phyloP scores from a whole-genome alignment of 2,797 vertebrate species.

The Sebastolobus altivelis region DNA sequence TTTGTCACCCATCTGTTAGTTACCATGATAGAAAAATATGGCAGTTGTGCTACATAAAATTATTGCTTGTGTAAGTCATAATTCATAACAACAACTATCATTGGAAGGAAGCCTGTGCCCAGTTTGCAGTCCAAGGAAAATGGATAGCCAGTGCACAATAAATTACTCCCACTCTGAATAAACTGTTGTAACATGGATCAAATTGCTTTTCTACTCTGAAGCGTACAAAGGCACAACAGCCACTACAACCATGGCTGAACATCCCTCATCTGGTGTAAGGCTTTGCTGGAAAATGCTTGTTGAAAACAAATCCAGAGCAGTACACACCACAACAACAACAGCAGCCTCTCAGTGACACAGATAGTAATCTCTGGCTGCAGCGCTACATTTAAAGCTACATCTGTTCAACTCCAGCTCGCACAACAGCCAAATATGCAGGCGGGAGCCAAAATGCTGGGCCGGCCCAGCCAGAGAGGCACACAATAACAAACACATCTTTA shows the following conservation, averaged over 20 bases:
- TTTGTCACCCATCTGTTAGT: conserved; percentile 22
- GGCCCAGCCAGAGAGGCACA: conserved; percentile 34
- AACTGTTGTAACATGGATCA: conserved; percentile 72
- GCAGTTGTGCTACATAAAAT: conserved; percentile 32
- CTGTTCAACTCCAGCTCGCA: conserved; percentile 71
- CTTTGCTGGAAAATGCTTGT: conserved; percentile 61
- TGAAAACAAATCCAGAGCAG: conserved; percentile 68
- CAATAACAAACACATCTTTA: conserved; percentile 55
- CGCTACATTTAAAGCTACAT: conserved; percentile 72
- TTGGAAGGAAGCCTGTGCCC: conserved; percentile 59
- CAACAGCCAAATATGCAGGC: conserved; percentile 60
- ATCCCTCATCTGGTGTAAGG: conserved; percentile 57
- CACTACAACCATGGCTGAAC: conserved; percentile 45
- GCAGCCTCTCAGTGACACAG: conserved; percentile 64
- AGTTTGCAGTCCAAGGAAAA: conserved; percentile 73
- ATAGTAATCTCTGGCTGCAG: conserved; percentile 72
- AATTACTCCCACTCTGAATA: conserved; percentile 70
- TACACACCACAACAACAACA: conserved; percentile 44
- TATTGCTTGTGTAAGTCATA: conserved; percentile 60
- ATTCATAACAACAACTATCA: conserved; percentile 50
- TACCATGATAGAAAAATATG: conserved; percentile 29
- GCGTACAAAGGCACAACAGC: conserved; percentile 55
- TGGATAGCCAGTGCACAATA: conserved; percentile 65
- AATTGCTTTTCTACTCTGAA: conserved; percentile 68
- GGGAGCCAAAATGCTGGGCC: conserved; percentile 42